Evolutionary conservation across 1,140 invertebrate species (phyloP), one percentile per base, ranked within the genome.

Genomic region (Matsumurasca onukii): DNA sequence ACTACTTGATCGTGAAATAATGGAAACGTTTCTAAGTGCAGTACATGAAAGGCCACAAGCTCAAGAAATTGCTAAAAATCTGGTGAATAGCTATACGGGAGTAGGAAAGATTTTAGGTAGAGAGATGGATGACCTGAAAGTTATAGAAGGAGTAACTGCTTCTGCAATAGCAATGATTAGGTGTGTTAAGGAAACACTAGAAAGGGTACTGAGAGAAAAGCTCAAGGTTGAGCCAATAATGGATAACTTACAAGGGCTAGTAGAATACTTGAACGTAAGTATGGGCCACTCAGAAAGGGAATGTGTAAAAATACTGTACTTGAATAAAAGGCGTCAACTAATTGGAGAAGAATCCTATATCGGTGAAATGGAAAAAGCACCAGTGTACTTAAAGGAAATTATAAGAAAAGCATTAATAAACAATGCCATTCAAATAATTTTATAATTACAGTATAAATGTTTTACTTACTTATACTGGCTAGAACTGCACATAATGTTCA

Each of bases 81-180:
- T 45, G n/a, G n/a, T 45, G 39, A n/a, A 45, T 45, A 45, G n/a
- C 39, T 45, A n/a, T n/a, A 9, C 39, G n/a, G 39, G 39, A 45
- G n/a, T 45, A 45, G 39, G 39, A 45, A n/a, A 45, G n/a, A 45
- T 45, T 45, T 45, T 45, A 45, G 39, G 39, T 9, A 9, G 39
- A 45, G 39, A 45, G n/a, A 45, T 45, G 9, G 39, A 45, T 45
- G 39, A 45, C n/a, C 39, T 45, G 39, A 45, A 45, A 45, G n/a
- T 45, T 9, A 45, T 45, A 45, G 39, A 45, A 45, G 39, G 39
- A 45, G n/a, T 45, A n/a, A 45, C 39, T 45, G 39, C 9, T 12
- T n/a, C 9, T 45, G 39, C 39, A 45, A n/a, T n/a, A 12, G 39
- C 39, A 45, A n/a, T n/a, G n/a, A 45, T 45, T 45, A n/a, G n/a